phyloP scores from a whole-genome alignment of 2,797 vertebrate species.

The Sebastes matsubarae region DNA sequence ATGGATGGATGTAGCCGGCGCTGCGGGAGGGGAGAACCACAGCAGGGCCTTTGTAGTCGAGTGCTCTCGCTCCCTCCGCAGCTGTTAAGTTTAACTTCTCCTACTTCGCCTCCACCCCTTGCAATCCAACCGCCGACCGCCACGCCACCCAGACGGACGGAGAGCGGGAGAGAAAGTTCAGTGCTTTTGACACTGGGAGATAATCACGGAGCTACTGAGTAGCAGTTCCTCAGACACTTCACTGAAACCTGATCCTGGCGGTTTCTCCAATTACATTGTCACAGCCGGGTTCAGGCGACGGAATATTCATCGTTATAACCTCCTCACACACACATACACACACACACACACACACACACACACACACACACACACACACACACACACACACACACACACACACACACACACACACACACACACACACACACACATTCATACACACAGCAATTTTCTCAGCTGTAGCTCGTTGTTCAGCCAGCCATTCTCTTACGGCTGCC shows the following conservation, averaged over 20 bases:
- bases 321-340: neutral
- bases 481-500: conserved; percentile 64
- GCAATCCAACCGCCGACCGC: conserved; percentile 22
- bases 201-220: conserved; percentile 34
- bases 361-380: neutral
- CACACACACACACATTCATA: conserved; percentile 1
- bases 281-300: conserved; percentile 50
- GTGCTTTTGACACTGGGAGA: conserved; percentile 46
- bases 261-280: conserved; percentile 68
- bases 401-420: conserved; percentile 11
- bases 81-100: conserved; percentile 59
- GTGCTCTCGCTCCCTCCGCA: conserved; percentile 58
- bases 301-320: conserved; percentile 68
- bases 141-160: conserved; percentile 26
- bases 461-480: conserved; percentile 75
- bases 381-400: conserved; percentile 7
- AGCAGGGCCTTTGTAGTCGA: conserved; percentile 64
- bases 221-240: conserved; percentile 14
- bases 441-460: conserved; percentile 36
- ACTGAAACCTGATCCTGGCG: conserved; percentile 62
- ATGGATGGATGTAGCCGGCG: conserved; percentile 46
- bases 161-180: conserved; percentile 40
- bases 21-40: conserved; percentile 47
- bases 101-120: conserved; percentile 25
- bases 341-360: neutral